A percentile compares a stretch with the other conserved stretches of the same genome.
These are phyloP conservation scores for Drosophila busckii DNA, from an alignment of 1,140 invertebrate genomes.

Conservation along the genomic window DNA sequence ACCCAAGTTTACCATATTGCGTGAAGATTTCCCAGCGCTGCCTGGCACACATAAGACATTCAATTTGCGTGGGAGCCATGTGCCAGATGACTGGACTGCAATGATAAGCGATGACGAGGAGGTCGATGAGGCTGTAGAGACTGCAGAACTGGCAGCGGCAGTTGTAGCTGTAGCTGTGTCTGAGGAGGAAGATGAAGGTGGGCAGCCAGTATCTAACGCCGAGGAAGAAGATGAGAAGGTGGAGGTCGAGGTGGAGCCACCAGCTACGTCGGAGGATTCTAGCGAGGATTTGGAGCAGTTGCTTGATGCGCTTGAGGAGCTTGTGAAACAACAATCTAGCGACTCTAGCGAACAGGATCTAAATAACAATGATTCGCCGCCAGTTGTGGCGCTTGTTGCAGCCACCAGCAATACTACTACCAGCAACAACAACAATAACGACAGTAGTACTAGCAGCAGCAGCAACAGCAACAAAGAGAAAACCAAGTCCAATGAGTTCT, in stretches of 20 bases:
- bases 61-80: background rate
- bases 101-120: slow-evolving; percentile 38
- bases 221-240: too few species aligned
- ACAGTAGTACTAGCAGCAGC: background rate
- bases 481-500: too few species aligned
- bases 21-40: slow-evolving; percentile 55
- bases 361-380: background rate
- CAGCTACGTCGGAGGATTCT: too few species aligned
- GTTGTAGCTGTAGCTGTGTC: too few species aligned
- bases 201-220: too few species aligned
- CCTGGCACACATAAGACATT: slow-evolving; percentile 32
- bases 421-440: background rate
- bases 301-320: too few species aligned
- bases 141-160: too few species aligned
- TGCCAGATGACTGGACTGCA: slow-evolving; percentile 45
- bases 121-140: background rate
- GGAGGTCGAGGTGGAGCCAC: background rate
- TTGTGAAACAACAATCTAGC: background rate
- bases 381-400: slow-evolving; percentile 4
- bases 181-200: background rate
- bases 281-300: too few species aligned
- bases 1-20: slow-evolving; percentile 46
- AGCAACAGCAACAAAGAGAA: background rate
- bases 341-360: background rate
- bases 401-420: slow-evolving; percentile 8